These are phyloP conservation scores for Poecilia gillii DNA, from an alignment of 2,797 vertebrate genomes.

Conservation along the genomic window DNA sequence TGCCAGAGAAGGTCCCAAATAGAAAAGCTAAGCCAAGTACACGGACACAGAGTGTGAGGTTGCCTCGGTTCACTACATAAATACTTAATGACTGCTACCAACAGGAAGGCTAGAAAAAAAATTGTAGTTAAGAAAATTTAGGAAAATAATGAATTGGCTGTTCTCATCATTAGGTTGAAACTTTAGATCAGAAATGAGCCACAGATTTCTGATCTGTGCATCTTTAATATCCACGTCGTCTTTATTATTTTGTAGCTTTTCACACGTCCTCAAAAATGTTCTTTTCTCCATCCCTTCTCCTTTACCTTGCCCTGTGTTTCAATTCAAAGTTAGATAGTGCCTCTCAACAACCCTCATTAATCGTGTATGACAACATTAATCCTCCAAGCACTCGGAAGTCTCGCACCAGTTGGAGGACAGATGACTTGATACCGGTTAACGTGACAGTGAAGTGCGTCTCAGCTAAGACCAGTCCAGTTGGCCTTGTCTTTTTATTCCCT, in stretches of 20 bases:
- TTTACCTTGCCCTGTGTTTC: slow-evolving; percentile 13
- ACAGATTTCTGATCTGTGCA: not conserved
- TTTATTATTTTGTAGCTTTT: slow-evolving; percentile 5
- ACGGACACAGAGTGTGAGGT: not conserved
- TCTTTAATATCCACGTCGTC: not conserved
- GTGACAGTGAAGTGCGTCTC: slow-evolving; percentile 60
- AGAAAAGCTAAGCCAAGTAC: not conserved
- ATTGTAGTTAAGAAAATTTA: not conserved
- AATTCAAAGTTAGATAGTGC: slow-evolving; percentile 32
- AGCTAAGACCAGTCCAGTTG: slow-evolving; percentile 53
- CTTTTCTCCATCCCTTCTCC: slow-evolving; percentile 2
- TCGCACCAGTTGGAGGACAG: slow-evolving; percentile 48
- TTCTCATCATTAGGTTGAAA: not conserved
- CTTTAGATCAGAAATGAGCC: not conserved
- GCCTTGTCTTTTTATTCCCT: slow-evolving; percentile 39
- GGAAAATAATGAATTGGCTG: not conserved
- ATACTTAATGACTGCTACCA: not conserved
- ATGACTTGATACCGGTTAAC: slow-evolving; percentile 60
- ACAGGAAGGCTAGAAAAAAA: not conserved
- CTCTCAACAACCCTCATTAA: slow-evolving; percentile 64
- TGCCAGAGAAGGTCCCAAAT: not conserved
- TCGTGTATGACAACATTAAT: slow-evolving; percentile 63
- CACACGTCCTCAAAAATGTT: slow-evolving; percentile 4
- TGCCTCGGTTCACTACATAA: not conserved
- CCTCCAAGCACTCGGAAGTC: slow-evolving; percentile 52